Evolutionary conservation across 2,888 invertebrate species (phyloP), one percentile per base, ranked within the genome.

Genomic region (Eupithecia exiguata): DNA sequence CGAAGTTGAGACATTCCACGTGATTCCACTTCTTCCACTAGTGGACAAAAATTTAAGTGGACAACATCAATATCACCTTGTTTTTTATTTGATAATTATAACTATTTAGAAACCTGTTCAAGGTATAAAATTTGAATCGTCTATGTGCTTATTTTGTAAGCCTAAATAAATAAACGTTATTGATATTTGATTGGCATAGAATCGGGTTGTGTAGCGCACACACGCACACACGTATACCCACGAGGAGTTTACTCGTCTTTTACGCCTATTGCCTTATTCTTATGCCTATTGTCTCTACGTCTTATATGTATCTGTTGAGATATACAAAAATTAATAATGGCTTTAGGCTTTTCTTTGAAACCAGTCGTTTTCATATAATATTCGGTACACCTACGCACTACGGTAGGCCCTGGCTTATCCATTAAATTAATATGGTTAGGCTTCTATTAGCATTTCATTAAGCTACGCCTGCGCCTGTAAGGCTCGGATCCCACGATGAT

Each of bases 381-480:
- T 53, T 12, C 12, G 4, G 21, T 21, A 46, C 49, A n/a, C 10
- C n/a, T 21, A 10, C 9, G 58, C 14, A 21, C 53, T 10, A 21
- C 25, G 25, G 25, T 58, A 58, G n/a, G 21, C 35, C 30, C n/a
- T 5, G n/a, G n/a, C 63, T 35, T 70, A 63, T 46, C 46, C 46
- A 35, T 30, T 43, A 12, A 70, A 65, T 63, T 40, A 46, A 62
- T 16, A 65, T 36, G 21, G 38, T 38, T 14, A 21, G 38, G 63
- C 63, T n/a, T 25, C 53, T 66, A 65, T 69, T 58, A 66, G 72
- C 69, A 69, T 69, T 69, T 72, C 63, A 69, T 69, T 69, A 69
- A n/a, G 12, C n/a, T n/a, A 53, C 49, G 49, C 49, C 49, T 53
- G 49, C 21, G 49, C 10, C 49, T 25, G 21, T 21, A 10, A 53